Evolutionary conservation across 2,888 invertebrate genomes (phyloP).

Genomic region (Euplagia quadripunctaria): DNA sequence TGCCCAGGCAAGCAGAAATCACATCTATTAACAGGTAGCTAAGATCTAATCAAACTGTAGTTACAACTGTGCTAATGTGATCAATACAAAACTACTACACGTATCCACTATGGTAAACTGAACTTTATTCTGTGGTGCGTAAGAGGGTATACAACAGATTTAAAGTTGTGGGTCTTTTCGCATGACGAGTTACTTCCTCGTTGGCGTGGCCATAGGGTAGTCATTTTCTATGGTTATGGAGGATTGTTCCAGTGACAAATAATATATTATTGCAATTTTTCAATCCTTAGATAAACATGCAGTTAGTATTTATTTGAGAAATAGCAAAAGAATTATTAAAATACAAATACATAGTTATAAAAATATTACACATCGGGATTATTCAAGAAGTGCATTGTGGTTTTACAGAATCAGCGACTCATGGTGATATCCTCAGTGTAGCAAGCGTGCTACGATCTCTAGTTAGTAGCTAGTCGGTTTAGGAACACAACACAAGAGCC

Average conservation of each 20-base stretch:
- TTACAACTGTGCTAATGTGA: constrained; percentile 14
- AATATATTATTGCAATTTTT: no score
- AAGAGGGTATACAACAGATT: constrained; percentile 25
- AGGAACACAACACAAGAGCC: no score
- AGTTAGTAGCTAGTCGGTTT: no score
- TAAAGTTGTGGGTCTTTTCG: constrained; percentile 40
- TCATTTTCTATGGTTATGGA: constrained; percentile 40
- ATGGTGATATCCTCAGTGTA: no score
- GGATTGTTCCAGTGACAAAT: constrained; percentile 13
- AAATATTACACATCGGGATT: not conserved
- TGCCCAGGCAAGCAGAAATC: constrained; percentile 24
- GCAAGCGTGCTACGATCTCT: no score
- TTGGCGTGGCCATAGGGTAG: constrained; percentile 37
- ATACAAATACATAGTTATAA: not conserved
- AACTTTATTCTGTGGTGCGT: constrained; percentile 14
- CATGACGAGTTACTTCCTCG: constrained; percentile 55
- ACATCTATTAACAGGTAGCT: constrained; percentile 19
- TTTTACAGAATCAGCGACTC: no score
- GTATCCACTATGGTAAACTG: constrained; percentile 20
- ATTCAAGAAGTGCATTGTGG: not conserved
- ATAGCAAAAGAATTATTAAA: no score
- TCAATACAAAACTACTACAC: constrained; percentile 14
- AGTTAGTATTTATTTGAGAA: no score
- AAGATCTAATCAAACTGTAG: constrained; percentile 8
- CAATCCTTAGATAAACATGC: no score